Evolutionary conservation across 2,888 invertebrate genomes (phyloP).

Genomic region (Ethmia dodecea): DNA sequence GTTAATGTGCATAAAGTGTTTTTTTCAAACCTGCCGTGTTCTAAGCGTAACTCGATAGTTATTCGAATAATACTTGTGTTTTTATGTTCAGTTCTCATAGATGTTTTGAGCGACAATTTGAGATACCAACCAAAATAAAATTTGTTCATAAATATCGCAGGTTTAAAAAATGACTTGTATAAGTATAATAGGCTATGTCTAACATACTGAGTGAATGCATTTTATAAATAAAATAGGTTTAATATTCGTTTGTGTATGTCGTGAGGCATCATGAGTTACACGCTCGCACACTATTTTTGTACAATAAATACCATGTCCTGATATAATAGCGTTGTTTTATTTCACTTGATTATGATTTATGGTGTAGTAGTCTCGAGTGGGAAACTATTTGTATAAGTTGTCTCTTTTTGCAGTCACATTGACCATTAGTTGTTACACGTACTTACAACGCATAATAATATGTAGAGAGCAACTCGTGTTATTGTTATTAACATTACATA

Average conservation of each 20-base stretch:
- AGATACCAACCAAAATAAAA: too few species aligned
- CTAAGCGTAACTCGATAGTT: too few species aligned
- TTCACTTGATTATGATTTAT: conserved; percentile 28
- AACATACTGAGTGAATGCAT: conserved; percentile 74
- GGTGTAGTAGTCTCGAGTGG: conserved; percentile 2
- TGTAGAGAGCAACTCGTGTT: neutral
- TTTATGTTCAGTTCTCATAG: too few species aligned
- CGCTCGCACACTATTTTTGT: conserved; percentile 78
- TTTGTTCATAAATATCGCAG: too few species aligned
- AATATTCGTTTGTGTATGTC: conserved; percentile 71
- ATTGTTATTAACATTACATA: neutral
- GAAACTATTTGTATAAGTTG: conserved; percentile 1
- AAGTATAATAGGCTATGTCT: conserved; percentile 70
- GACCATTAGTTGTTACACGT: neutral
- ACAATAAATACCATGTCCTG: conserved; percentile 76
- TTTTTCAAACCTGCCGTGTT: too few species aligned
- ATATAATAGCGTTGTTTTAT: conserved; percentile 64
- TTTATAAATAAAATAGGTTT: conserved; percentile 72
- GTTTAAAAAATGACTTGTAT: too few species aligned
- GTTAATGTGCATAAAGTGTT: too few species aligned
- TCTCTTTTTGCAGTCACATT: neutral
- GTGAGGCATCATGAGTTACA: conserved; percentile 71
- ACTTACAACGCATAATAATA: neutral
- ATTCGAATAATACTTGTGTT: too few species aligned
- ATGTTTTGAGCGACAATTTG: too few species aligned